Conservation (phyloP, 2,113 vertebrate genomes). For the Hiodon alosoides region DNA sequence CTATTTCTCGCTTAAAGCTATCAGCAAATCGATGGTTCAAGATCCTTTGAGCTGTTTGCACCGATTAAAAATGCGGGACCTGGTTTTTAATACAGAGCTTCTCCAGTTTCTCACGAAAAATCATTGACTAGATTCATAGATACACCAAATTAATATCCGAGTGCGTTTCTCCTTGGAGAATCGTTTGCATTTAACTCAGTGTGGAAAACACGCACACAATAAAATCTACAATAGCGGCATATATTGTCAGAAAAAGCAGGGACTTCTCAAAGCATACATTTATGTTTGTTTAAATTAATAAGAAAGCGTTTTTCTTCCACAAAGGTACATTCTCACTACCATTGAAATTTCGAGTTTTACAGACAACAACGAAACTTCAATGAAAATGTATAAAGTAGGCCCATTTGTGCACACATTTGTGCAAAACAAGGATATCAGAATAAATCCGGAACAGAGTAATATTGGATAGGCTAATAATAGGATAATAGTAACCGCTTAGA, state of each 20-base stretch:
- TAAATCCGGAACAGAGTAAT: constrained; percentile 3
- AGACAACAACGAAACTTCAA: not conserved
- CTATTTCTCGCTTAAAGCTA: not conserved
- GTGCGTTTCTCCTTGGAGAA: no score
- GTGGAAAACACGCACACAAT: not conserved
- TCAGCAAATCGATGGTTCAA: not conserved
- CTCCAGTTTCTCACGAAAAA: constrained; percentile 29
- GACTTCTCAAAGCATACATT: not conserved
- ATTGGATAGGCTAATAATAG: not conserved
- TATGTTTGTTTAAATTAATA: constrained; percentile 1
- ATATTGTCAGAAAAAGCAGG: not conserved
- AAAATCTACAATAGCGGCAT: not conserved
- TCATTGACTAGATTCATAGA: constrained; percentile 18
- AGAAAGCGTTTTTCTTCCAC: not conserved
- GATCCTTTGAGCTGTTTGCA: not conserved
- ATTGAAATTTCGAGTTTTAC: not conserved
- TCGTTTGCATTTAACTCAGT: not conserved
- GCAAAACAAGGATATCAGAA: not conserved
- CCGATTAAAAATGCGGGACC: constrained; percentile 17
- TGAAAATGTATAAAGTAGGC: not conserved
- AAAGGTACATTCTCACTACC: not conserved
- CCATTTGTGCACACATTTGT: not conserved
- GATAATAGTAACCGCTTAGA: not conserved
- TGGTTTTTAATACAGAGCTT: constrained; percentile 31
- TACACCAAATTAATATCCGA: not conserved